Evolutionary conservation across 2,113 vertebrate species (phyloP), one percentile per base, ranked within the genome.

Genomic region (Nerophis ophidion): DNA sequence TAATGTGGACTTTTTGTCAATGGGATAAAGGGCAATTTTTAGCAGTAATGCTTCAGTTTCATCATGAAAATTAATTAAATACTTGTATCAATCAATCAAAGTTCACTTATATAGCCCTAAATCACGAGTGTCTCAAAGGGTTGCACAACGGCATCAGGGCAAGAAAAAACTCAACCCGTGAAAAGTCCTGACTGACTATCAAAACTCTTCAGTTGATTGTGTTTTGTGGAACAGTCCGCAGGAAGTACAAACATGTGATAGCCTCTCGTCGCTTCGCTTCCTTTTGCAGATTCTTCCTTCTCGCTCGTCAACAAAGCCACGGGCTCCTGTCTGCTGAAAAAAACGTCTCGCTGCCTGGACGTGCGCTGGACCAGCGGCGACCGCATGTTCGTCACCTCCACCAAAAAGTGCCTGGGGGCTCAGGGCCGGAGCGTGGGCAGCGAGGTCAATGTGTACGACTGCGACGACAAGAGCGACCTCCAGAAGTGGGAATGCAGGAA

Each of bases 401-500:
- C 71, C 38, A 94, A 85, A 74, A 75, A 92, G 67, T 99, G 96
- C 75, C 78, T 98, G 55, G 93, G 92, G 8, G 91, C 88, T 0
- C 77, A 93, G 42, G 90, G 90, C 17, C 93, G 86, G 70, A 87
- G 46, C 0, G 88, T 91, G 52, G 93, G 91, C 80, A 92, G 90
- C 57, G 70, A 87, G 1, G 36, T 98, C 59, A 87, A 66, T 63
- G 78, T 91, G 34, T 93, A 90, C 7, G 86, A 88, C 12, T 99
- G 96, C 58, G 86, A 95, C 51, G 81, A 90, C 0, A 88, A 42
- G n/a, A 92, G 62, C 2, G 74, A 79, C 15, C 80, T 94, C 3
- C 96, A 98, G 72, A 91, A 89, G 74, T 99, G 96, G 96, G 92
- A 93, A 70, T 99, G 96, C 88, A 91, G 57, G 66, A 93, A 94